Evolutionary conservation across 2,888 invertebrate species (phyloP).

Genomic region (Clepsis dumicolana): DNA sequence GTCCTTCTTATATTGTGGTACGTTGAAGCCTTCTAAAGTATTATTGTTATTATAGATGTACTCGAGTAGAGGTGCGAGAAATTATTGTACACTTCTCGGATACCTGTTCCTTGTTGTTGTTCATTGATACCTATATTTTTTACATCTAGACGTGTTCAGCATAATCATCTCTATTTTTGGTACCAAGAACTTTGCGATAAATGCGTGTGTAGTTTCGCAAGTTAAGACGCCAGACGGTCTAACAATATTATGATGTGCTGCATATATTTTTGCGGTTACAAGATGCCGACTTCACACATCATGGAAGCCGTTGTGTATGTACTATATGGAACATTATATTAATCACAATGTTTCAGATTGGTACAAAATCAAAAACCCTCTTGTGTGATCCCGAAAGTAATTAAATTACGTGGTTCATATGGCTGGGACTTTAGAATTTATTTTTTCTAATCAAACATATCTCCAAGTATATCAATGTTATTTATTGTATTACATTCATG

Average conservation of each 20-base stretch:
- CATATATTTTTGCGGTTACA: not conserved
- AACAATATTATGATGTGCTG: constrained; percentile 8
- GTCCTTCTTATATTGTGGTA: constrained; percentile 79
- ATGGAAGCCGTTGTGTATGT: constrained; percentile 14
- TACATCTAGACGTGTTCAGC: constrained; percentile 84
- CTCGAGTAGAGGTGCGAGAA: constrained; percentile 82
- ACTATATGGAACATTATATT: constrained; percentile 45
- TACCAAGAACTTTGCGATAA: constrained; percentile 69
- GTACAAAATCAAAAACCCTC: constrained; percentile 33
- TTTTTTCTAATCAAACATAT: constrained; percentile 8
- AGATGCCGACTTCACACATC: not conserved
- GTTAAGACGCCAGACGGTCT: constrained; percentile 49
- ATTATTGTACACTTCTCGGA: constrained; percentile 84
- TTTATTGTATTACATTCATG: constrained; percentile 9
- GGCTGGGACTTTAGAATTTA: not conserved
- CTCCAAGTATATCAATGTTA: constrained; percentile 11
- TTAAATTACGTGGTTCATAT: constrained; percentile 1
- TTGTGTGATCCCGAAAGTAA: constrained; percentile 47
- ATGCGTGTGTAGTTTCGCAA: constrained; percentile 58
- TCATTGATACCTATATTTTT: constrained; percentile 85
- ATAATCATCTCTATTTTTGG: constrained; percentile 84
- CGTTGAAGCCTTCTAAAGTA: constrained; percentile 84
- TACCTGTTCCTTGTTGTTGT: constrained; percentile 84
- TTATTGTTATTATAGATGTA: constrained; percentile 86
- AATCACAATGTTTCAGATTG: constrained; percentile 13